These are phyloP conservation scores for Datnioides undecimradiatus DNA, from an alignment of 2,113 vertebrate genomes.

Conservation along the genomic window DNA sequence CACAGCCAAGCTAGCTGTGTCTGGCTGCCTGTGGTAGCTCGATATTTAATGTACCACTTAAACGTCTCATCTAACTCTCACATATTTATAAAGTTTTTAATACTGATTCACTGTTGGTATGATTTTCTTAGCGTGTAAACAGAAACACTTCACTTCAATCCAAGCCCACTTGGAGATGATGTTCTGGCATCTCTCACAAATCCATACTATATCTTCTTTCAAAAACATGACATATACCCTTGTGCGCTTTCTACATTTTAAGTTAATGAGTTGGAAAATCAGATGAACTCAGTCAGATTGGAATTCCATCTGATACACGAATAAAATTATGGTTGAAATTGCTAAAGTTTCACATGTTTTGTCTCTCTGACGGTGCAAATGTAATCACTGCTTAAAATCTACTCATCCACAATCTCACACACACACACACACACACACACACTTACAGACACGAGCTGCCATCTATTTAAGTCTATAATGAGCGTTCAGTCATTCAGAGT, in stretches of 20 bases:
- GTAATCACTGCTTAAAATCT: conserved; percentile 63
- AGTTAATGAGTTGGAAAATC: conserved; percentile 47
- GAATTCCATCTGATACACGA: conserved; percentile 53
- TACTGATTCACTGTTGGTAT: not conserved
- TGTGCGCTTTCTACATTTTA: conserved; percentile 20
- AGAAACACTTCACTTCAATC: not conserved
- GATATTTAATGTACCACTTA: not conserved
- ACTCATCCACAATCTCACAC: conserved; percentile 46
- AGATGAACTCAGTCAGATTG: conserved; percentile 29
- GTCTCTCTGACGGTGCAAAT: conserved; percentile 64
- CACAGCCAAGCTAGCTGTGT: not conserved
- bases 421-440: conserved; percentile 21
- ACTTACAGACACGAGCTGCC: conserved; percentile 61
- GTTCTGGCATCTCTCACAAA: not conserved
- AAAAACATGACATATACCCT: conserved; percentile 21
- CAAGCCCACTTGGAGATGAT: not conserved
- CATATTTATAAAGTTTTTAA: not conserved
- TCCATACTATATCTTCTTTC: conserved; percentile 6
- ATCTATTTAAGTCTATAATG: conserved; percentile 83
- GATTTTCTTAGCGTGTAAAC: not conserved
- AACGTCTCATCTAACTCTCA: not conserved
- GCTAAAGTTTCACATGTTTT: conserved; percentile 64
- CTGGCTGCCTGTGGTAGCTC: not conserved
- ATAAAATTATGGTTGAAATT: conserved; percentile 46
- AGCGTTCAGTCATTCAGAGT: conserved; percentile 79